A percentile compares a stretch with the other conserved stretches of the same genome.
phyloP scores from a whole-genome alignment of 1,140 invertebrate genomes.

The Bombus huntii region DNA sequence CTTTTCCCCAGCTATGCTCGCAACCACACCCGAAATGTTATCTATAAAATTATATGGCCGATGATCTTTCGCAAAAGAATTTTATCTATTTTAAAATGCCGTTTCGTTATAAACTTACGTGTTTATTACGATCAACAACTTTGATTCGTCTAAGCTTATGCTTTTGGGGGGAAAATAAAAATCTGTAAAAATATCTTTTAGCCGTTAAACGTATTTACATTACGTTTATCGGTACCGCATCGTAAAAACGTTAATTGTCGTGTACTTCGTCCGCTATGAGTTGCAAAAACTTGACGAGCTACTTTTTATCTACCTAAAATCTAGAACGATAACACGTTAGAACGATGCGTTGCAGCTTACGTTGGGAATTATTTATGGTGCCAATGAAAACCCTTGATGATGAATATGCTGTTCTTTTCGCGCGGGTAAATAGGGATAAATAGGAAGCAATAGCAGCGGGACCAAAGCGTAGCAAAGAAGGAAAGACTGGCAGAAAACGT shows the following conservation, averaged over 20 bases:
- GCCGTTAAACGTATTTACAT: background rate
- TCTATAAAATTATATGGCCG: background rate
- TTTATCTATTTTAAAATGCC: too few species aligned
- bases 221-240: background rate
- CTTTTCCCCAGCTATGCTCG: background rate
- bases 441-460: background rate
- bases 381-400: background rate
- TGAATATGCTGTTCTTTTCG: background rate
- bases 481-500: background rate
- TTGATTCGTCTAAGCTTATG: too few species aligned
- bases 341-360: background rate
- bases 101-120: too few species aligned
- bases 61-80: too few species aligned
- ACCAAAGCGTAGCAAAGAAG: background rate
- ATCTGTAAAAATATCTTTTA: too few species aligned
- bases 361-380: background rate
- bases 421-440: background rate
- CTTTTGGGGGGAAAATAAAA: accelerated
- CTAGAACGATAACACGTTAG: background rate
- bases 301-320: background rate
- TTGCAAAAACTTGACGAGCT: background rate
- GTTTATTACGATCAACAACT: too few species aligned
- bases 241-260: slow-evolving; percentile 28
- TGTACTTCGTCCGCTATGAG: background rate
- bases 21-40: background rate